Conservation (phyloP, 1,140 invertebrate species). For the Diachasmimorpha longicaudata region DNA sequence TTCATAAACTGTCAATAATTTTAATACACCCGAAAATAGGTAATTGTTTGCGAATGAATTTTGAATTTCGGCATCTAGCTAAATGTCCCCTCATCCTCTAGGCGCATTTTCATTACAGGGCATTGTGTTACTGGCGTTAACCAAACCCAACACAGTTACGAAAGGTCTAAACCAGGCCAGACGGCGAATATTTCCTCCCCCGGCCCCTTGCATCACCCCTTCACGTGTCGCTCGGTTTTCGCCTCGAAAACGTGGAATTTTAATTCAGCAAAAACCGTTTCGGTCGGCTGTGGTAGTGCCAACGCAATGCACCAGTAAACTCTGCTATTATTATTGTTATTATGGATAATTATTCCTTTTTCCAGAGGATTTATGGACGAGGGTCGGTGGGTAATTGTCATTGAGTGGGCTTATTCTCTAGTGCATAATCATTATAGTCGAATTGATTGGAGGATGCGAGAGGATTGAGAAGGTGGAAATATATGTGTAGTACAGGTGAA, state of each 20-base stretch:
- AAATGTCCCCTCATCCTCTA: neutral
- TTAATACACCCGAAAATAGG: neutral
- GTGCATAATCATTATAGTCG: neutral
- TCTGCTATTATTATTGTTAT: neutral
- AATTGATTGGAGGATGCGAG: neutral
- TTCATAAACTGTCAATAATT: neutral
- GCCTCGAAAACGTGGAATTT: conserved; percentile 22
- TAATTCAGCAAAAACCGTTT: conserved; percentile 22
- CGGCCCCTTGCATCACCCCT: neutral
- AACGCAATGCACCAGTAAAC: conserved; percentile 17
- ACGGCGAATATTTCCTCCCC: neutral
- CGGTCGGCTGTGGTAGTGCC: neutral
- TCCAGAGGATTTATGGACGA: neutral
- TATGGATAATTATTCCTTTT: conserved; percentile 5
- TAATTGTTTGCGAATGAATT: neutral
- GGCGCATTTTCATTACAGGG: neutral
- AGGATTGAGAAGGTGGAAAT: neutral
- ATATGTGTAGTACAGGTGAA: too few species aligned
- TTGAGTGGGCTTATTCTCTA: neutral
- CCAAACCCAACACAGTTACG: neutral
- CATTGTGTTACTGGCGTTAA: neutral
- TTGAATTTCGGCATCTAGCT: neutral
- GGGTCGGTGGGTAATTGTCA: neutral
- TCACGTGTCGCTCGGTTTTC: neutral
- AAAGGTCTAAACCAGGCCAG: neutral